Base-by-base conservation (phyloP, 64 coral and sea anemone species). In the Astreopora myriophthalma region DNA sequence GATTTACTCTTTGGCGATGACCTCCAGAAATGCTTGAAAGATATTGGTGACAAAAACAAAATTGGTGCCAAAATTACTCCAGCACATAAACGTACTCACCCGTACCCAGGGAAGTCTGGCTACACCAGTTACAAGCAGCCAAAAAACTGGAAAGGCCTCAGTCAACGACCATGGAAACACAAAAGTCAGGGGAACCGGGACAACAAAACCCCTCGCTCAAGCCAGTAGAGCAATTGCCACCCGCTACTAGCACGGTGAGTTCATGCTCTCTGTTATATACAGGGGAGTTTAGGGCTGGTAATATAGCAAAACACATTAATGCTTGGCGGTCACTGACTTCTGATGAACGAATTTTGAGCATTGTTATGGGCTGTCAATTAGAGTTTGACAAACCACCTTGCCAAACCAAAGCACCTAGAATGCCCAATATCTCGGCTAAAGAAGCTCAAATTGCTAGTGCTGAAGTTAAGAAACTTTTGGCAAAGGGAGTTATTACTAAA, bases 1-100 rank as follows among this genome's bases (percentile, higher is more conserved):
- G 90, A 92, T 46, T 67, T 86, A 20, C 83, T 92, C 70, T 92
- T 92, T 86, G 80, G 90, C 44, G 83, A 92, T n/a, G 67, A 92
- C 70, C 48, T 92, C 24, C 61, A 85, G 55, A 74, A 77, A 20
- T 71, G 68, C 20, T 51, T 92, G 34, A 92, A 86, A 78, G 90
- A 77, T 28, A 86, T 86, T 44, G 83, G 73, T 23, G 34, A 72
- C 61, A 52, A 74, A 26, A 77, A 77, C 61, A 92, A 85, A 92
- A 85, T 92, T 40, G 73, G 80, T 33, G 83, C 80, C 11, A 77
- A 92, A 58, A 85, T 78, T 5, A 75, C 73, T 38, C 38, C 72
- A 37, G 8, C 34, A 25, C 44, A 74, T 22, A 74, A 74, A 74
- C 35, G 72, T 34, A 20, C 34, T n/a, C 37, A 20, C 35, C 14